Evolutionary conservation across 2,888 invertebrate species (phyloP).

Genomic region (Aelia acuminata): DNA sequence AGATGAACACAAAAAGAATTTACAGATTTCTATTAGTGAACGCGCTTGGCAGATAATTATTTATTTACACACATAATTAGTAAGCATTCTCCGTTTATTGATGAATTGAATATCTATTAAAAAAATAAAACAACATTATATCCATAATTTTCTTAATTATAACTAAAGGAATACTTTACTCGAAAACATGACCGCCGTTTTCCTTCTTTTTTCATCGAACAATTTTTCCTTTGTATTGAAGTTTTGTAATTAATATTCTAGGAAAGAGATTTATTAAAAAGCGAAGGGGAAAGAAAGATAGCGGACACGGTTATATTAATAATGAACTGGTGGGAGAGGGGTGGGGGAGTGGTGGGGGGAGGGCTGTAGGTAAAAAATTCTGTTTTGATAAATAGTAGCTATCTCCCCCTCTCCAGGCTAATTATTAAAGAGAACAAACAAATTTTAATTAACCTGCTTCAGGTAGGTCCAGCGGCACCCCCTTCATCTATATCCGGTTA

Average conservation of each 20-base stretch:
- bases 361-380: background rate
- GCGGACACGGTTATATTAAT: slow-evolving; percentile 5
- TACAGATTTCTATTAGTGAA: too few species aligned
- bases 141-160: too few species aligned
- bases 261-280: slow-evolving; percentile 16
- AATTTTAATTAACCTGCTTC: background rate
- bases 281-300: background rate
- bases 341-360: background rate
- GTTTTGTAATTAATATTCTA: background rate
- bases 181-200: background rate
- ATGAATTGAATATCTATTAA: too few species aligned
- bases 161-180: too few species aligned
- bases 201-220: background rate
- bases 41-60: too few species aligned
- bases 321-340: too few species aligned
- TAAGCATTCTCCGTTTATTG: too few species aligned
- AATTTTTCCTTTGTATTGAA: background rate
- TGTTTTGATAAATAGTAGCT: slow-evolving; percentile 8
- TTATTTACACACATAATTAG: too few species aligned
- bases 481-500: background rate
- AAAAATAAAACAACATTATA: too few species aligned
- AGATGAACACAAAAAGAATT: too few species aligned
- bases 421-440: slow-evolving; percentile 21
- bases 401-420: background rate
- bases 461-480: background rate